phyloP scores from a whole-genome alignment of 2,888 invertebrate species.

The Taphrorychus bicolor region DNA sequence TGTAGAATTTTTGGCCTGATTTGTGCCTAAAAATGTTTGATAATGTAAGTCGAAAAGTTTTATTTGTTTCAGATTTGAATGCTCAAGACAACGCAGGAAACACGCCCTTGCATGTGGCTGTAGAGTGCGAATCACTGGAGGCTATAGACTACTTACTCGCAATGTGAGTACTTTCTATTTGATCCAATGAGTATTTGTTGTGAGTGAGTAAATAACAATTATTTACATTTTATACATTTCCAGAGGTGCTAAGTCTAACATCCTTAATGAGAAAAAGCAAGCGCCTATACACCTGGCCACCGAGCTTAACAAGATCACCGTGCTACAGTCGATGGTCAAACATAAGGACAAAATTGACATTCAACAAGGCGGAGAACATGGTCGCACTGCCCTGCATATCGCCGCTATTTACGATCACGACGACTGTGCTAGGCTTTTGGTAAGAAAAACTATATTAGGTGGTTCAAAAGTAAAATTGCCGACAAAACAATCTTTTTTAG shows the following conservation, averaged over 20 bases:
- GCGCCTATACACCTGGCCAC: constrained; percentile 82
- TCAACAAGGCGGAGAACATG: constrained; percentile 79
- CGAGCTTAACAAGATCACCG: constrained; percentile 76
- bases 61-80: constrained; percentile 72
- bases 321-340: constrained; percentile 72
- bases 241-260: constrained; percentile 72
- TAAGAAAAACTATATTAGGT: constrained; percentile 62
- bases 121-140: constrained; percentile 74
- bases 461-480: no score
- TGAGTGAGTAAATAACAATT: neutral
- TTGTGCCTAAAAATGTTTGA: no score
- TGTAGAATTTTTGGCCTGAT: no score
- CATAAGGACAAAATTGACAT: constrained; percentile 75
- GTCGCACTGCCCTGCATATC: constrained; percentile 81
- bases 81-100: constrained; percentile 76
- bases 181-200: no score
- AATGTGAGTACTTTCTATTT: constrained; percentile 71
- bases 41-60: neutral
- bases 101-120: constrained; percentile 82
- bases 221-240: constrained; percentile 35
- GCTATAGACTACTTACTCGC: constrained; percentile 77
- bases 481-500: no score
- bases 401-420: constrained; percentile 87
- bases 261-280: constrained; percentile 79
- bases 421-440: constrained; percentile 81